These are phyloP conservation scores for Oceanites oceanicus DNA, from an alignment of 2,113 vertebrate species.

Conservation along the genomic window DNA sequence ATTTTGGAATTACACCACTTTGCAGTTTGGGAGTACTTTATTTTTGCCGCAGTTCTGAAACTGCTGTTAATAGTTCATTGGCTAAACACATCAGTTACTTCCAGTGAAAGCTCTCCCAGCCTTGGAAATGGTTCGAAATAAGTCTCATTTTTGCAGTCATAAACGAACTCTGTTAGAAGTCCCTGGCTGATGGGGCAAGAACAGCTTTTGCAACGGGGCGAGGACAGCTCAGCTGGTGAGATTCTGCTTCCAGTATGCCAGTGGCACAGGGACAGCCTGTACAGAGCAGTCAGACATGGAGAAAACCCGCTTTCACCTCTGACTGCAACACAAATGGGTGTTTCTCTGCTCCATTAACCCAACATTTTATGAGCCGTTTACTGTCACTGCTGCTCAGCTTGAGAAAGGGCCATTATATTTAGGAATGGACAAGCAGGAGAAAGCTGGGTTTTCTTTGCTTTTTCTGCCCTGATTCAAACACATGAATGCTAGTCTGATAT, in stretches of 20 bases:
- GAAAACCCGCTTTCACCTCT: neutral
- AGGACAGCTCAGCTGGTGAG: neutral
- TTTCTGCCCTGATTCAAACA: neutral
- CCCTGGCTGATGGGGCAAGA: neutral
- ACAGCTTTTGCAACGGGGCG: neutral
- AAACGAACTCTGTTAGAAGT: neutral
- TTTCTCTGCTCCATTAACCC: slow-evolving; percentile 50
- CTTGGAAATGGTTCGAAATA: neutral
- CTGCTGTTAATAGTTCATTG: neutral
- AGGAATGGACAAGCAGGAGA: neutral
- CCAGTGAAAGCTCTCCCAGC: slow-evolving; percentile 16
- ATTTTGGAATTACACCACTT: neutral
- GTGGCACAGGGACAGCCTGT: neutral
- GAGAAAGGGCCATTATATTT: neutral
- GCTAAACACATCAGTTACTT: neutral
- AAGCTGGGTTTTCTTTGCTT: neutral
- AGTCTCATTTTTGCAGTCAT: neutral
- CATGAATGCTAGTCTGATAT: fast-evolving
- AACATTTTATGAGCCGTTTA: slow-evolving; percentile 30
- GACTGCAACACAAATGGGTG: slow-evolving; percentile 33
- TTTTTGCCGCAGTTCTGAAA: neutral
- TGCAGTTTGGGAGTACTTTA: neutral
- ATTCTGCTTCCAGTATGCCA: neutral
- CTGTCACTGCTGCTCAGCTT: neutral
- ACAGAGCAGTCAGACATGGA: neutral